Base-by-base conservation (phyloP, 2,888 invertebrate genomes). In the Tetheella fluctuosa region DNA sequence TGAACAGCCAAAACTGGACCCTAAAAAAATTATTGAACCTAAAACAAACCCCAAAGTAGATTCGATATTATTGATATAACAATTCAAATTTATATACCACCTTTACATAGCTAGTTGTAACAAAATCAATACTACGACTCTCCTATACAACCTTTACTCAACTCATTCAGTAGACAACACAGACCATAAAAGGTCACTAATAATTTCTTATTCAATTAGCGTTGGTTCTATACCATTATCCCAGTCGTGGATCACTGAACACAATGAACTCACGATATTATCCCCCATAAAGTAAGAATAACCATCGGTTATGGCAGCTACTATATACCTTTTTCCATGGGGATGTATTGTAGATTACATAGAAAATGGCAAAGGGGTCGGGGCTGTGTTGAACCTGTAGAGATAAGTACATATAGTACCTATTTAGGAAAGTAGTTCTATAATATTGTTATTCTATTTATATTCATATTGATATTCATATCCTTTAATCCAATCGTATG, bases 181-280 rank as follows among this genome's bases (percentile, higher is more conserved):
- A 53, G 23, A 15, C 7, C 28, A 53, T 25, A n/a, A 53, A 23
- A 53, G 23, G 53, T 53, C n/a, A 28, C 7, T 53, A 53, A 54
- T 30, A 54, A 54, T 25, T 17, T 10, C 28, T 54, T 17, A 54
- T 54, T 54, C 54, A 54, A 54, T 54, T 54, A 54, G 30, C 54
- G 30, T 17, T 17, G 30, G 12, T 4, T 25, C 15, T 0, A 7
- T 17, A 2, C 30, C 54, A 54, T 54, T 54, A 54, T 54, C 30
- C 12, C 30, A 8, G 54, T 3, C 2, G 48, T 48, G 48, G 48
- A 28, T 25, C 54, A 30, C 2, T 54, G 54, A 30, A 17, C 25
- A 17, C 12, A n/a, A 30, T n/a, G 25, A 28, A 54, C 25, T 48
- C 20, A 10, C 20, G 48, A 39, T 5, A 39, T 39, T n/a, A 39